phyloP scores from a whole-genome alignment of 2,113 vertebrate genomes.

The Nerophis ophidion region DNA sequence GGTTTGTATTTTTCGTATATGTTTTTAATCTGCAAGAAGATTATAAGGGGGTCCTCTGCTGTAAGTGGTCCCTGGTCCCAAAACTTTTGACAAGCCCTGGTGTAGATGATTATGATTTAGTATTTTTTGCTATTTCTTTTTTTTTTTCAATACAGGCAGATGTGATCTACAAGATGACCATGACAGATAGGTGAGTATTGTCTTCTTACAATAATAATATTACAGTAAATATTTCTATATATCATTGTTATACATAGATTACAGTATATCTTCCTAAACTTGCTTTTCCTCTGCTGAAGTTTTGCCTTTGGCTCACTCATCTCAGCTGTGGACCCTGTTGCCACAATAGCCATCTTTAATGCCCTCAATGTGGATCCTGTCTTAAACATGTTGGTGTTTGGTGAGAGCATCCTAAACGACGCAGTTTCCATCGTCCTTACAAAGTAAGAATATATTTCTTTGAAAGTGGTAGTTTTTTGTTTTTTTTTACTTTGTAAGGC shows the following conservation, averaged over 20 bases:
- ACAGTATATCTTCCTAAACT: background rate
- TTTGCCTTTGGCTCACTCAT: conserved; percentile 98
- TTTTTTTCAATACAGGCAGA: conserved; percentile 78
- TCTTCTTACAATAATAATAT: background rate
- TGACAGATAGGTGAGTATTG: conserved; percentile 92
- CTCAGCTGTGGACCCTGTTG: conserved; percentile 95
- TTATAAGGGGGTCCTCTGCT: too few species aligned
- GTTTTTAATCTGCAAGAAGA: too few species aligned
- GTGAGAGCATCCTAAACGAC: conserved; percentile 97
- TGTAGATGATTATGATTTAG: background rate
- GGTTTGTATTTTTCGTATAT: too few species aligned
- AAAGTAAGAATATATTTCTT: conserved; percentile 75
- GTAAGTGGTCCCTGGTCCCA: too few species aligned
- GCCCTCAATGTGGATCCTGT: conserved; percentile 97
- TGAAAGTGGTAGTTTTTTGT: background rate
- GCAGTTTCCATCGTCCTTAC: conserved; percentile 96
- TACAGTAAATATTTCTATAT: background rate
- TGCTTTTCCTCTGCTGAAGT: conserved; percentile 61
- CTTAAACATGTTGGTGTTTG: conserved; percentile 98
- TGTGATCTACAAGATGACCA: conserved; percentile 97
- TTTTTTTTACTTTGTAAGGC: background rate
- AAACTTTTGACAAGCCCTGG: background rate
- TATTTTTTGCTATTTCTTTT: background rate
- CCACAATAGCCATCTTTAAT: conserved; percentile 98
- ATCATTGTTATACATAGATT: background rate